Evolutionary conservation across 2,888 invertebrate genomes (phyloP).

Genomic region (Zygothrica quintamaculata): DNA sequence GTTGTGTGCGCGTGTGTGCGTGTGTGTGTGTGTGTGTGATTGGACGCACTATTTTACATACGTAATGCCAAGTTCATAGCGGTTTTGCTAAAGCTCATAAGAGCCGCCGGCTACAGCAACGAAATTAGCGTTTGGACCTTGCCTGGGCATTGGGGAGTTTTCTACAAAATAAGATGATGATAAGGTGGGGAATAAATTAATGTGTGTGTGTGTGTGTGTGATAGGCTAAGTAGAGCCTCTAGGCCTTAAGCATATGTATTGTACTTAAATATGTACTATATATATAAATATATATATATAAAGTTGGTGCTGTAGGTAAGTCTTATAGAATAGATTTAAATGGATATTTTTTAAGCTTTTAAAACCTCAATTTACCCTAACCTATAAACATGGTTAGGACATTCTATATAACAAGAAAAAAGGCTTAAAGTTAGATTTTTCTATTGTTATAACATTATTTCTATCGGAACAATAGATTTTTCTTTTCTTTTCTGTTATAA

Average conservation of each 20-base stretch:
- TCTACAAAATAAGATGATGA: constrained; percentile 7
- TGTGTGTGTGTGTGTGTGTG: constrained; percentile 10
- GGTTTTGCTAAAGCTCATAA: constrained; percentile 69
- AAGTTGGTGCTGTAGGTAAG: too few relatives aligned
- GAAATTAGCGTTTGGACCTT: constrained; percentile 70
- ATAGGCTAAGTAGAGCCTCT: background rate
- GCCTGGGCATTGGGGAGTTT: constrained; percentile 38
- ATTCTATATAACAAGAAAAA: too few relatives aligned
- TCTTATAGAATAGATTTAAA: too few relatives aligned
- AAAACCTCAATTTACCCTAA: too few relatives aligned
- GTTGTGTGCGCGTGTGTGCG: constrained; percentile 25
- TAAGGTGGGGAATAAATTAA: constrained; percentile 1
- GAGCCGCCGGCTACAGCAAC: constrained; percentile 67
- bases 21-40: constrained; percentile 31
- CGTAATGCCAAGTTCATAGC: constrained; percentile 73
- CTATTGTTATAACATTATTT: background rate
- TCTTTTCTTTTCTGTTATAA: too few relatives aligned
- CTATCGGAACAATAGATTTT: background rate
- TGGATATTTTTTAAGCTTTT: too few relatives aligned
- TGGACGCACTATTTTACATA: constrained; percentile 73
- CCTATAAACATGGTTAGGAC: too few relatives aligned
- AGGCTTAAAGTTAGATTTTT: background rate
- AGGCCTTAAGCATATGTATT: constrained; percentile 9
- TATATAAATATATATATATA: background rate
- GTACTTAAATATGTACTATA: constrained; percentile 30